These are phyloP conservation scores for Crenuchus spilurus DNA, from an alignment of 2,797 vertebrate species.

Conservation along the genomic window DNA sequence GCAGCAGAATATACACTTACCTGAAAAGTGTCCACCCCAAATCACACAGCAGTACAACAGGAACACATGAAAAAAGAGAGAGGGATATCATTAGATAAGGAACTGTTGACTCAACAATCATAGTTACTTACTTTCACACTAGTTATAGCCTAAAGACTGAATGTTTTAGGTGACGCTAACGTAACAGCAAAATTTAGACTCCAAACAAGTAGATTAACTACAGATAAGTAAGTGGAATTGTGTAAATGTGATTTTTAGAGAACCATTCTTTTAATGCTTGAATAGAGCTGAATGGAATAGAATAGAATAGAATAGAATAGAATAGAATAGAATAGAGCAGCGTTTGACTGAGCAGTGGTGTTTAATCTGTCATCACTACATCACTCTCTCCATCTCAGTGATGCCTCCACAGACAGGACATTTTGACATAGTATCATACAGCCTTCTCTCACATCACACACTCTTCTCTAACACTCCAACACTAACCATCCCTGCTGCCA, in stretches of 20 bases:
- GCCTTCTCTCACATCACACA: background rate
- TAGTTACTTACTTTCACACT: no score
- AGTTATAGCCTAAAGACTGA: no score
- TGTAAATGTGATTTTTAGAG: no score
- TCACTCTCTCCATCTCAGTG: background rate
- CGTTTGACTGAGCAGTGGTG: no score
- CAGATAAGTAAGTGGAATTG: no score
- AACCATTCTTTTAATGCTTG: no score
- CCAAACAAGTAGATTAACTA: no score
- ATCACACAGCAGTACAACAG: background rate
- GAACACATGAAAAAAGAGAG: slow-evolving; percentile 3
- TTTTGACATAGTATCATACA: slow-evolving; percentile 5
- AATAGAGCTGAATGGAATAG: no score
- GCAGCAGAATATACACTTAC: background rate
- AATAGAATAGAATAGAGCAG: background rate
- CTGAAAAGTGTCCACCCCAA: background rate
- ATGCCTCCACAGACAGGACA: background rate
- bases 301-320: background rate
- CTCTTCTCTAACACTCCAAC: background rate
- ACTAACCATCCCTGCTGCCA: background rate
- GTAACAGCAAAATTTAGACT: no score
- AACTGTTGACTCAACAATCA: no score
- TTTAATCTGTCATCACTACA: background rate
- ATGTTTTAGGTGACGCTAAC: no score
- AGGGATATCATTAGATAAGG: no score